Evolutionary conservation across 2,113 vertebrate genomes (phyloP), one percentile per base, ranked within the genome.

Genomic region (Osmerus mordax): DNA sequence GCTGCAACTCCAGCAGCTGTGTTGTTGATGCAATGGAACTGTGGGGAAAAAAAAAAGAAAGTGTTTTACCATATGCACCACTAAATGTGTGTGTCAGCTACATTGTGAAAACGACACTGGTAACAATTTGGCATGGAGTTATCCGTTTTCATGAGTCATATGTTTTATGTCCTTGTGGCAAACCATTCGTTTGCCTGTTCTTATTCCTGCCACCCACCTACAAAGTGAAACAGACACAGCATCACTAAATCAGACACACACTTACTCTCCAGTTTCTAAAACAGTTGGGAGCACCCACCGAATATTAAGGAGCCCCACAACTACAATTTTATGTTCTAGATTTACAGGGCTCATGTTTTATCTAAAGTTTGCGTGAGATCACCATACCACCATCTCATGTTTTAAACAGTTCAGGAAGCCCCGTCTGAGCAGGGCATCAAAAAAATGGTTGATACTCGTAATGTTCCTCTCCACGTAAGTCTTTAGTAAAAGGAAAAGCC

Each of bases 1-100:
- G 96, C 96, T 92, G 97, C 97, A 75, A 98, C 93, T 98, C 96
- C 95, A 81, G 97, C 97, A 89, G 97, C 97, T 94, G 96, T 95
- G 92, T 90, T 93, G 89, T 92, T 85, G 93, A 95, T 83, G 36
- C 97, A 98, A 93, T 92, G 93, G 97, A 98, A 99, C 97, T 99
- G 78, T 25, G 25, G 78, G 64, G 75, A 14, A 73, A 28, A 2
- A 41, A 70, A 65, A 78, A 8, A n/a, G n/a, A n/a, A 15, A 63
- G 25, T 28, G 25, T 28, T 28, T 62, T 62, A 64, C 58, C 3
- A n/a, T 56, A 16, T 6, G 29, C 41, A 47, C 9, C 41, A 12
- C 41, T 47, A 47, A 47, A 47, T 36, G 32, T 28, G 7, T 8
- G 7, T n/a, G 25, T 6, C 14, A 28, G 60, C 59, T 62, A 29